Evolutionary conservation across 1,140 invertebrate genomes (phyloP).

Genomic region (Physella acuta): DNA sequence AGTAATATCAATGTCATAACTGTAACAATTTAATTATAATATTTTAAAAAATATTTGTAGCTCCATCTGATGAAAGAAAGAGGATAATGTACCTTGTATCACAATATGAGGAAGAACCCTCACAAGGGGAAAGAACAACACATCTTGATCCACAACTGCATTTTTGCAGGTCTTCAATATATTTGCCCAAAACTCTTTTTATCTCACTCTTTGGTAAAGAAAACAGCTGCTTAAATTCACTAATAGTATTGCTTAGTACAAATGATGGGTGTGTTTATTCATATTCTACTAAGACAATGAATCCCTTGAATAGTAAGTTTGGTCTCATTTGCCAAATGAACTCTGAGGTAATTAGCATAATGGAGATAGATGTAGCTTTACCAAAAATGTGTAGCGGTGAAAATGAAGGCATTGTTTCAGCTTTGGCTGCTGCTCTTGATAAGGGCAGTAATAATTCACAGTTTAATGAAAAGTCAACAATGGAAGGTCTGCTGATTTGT

Average conservation of each 20-base stretch:
- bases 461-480: no score
- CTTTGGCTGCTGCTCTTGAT: background rate
- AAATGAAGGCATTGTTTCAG: constrained; percentile 6
- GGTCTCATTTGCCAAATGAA: constrained; percentile 2
- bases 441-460: no score
- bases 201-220: constrained; percentile 12
- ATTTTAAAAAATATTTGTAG: no score
- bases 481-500: no score
- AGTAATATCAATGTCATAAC: no score
- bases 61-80: no score
- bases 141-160: no score
- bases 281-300: background rate
- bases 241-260: background rate
- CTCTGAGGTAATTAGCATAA: constrained; percentile 1
- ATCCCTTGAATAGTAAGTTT: background rate
- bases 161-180: background rate
- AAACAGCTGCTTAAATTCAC: constrained; percentile 7
- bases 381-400: background rate
- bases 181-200: background rate
- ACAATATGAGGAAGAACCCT: no score
- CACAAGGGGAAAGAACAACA: no score
- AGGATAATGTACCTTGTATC: no score
- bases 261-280: constrained; percentile 8
- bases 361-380: background rate
- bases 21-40: no score